Percentiles rank a stretch among this genome's conserved stretches.
phyloP scores from a whole-genome alignment of 2,888 invertebrate genomes.

The Electrophaes corylata region DNA sequence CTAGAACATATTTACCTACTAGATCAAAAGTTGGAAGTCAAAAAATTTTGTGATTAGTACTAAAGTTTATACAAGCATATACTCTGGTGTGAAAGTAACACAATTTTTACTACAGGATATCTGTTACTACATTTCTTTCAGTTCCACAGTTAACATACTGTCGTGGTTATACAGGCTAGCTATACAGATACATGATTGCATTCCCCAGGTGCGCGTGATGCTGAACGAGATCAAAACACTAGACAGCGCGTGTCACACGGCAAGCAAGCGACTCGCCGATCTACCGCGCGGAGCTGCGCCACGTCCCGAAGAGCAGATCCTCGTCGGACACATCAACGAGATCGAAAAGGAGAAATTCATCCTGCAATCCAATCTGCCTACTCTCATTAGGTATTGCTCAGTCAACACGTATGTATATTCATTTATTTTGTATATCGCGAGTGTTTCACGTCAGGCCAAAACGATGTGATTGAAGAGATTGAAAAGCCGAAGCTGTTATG shows the following conservation, averaged over 20 bases:
- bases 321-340: conserved; percentile 91
- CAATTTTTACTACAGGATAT: too few relatives aligned
- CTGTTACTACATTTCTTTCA: too few relatives aligned
- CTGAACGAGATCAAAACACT: conserved; percentile 95
- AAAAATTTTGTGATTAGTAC: too few relatives aligned
- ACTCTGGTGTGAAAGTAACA: too few relatives aligned
- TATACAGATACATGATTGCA: background rate
- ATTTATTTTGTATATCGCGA: conserved; percentile 25
- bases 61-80: too few relatives aligned
- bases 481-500: background rate
- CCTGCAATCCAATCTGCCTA: conserved; percentile 91
- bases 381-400: conserved; percentile 84
- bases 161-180: too few relatives aligned
- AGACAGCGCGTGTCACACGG: conserved; percentile 94
- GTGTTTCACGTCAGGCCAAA: conserved; percentile 1
- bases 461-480: background rate
- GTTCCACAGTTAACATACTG: too few relatives aligned
- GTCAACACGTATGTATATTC: conserved; percentile 41
- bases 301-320: conserved; percentile 89
- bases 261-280: conserved; percentile 90
- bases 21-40: too few relatives aligned
- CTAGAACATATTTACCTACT: too few relatives aligned
- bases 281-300: conserved; percentile 81
- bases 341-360: conserved; percentile 92
- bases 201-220: conserved; percentile 89